phyloP scores from a whole-genome alignment of 2,888 invertebrate genomes.

The Caradrina kadenii region DNA sequence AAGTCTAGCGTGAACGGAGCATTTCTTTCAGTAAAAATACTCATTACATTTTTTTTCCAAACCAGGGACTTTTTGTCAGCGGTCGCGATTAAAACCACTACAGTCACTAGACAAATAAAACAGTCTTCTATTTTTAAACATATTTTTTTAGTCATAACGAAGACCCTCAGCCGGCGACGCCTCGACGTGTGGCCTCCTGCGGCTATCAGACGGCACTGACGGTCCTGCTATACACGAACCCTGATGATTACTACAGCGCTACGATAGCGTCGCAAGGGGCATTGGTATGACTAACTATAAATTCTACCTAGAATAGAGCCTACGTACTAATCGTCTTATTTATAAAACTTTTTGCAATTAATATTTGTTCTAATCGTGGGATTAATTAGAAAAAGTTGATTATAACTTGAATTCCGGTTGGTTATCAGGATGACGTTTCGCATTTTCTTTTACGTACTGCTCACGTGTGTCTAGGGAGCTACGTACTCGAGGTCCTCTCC shows the following conservation, averaged over 20 bases:
- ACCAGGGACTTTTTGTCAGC: too few relatives aligned
- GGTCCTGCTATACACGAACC: constrained; percentile 89
- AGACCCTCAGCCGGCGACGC: constrained; percentile 73
- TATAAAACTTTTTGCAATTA: not conserved
- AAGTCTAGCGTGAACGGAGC: too few relatives aligned
- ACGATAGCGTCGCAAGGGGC: constrained; percentile 91
- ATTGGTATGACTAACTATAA: constrained; percentile 78
- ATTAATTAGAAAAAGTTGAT: constrained; percentile 37
- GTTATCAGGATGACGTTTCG: constrained; percentile 17
- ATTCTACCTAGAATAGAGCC: not conserved
- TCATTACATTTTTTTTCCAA: too few relatives aligned
- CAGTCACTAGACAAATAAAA: too few relatives aligned
- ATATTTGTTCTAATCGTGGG: constrained; percentile 22
- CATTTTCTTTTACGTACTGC: not conserved
- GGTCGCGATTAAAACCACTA: too few relatives aligned
- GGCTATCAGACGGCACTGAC: constrained; percentile 93
- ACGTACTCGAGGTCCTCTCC: not conserved
- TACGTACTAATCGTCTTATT: not conserved
- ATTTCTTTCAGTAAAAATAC: too few relatives aligned
- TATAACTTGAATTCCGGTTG: constrained; percentile 25
- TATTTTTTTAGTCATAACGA: constrained; percentile 55
- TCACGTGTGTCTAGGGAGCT: not conserved
- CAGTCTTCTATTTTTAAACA: not conserved
- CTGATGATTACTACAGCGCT: constrained; percentile 91
- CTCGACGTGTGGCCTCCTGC: constrained; percentile 92